Base-by-base conservation (phyloP, 2,797 vertebrate species). In the Melanogrammus aeglefinus region DNA sequence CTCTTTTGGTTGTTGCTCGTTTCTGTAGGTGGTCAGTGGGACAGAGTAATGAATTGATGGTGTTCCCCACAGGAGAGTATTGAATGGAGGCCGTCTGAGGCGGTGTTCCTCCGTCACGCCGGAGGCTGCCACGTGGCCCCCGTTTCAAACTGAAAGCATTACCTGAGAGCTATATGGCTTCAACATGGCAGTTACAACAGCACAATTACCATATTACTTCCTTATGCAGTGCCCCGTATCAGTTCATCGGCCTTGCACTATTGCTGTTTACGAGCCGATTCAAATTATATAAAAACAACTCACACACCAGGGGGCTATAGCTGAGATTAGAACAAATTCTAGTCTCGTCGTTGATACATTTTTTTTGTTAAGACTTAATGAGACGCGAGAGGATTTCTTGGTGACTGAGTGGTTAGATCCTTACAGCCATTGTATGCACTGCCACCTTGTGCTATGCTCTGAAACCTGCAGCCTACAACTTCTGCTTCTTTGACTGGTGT, bases 371-470 rank as follows among this genome's bases (percentile, higher is more conserved):
- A 74, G 44, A 44, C 10, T 12, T 33, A 39, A n/a, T 39, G n/a
- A 24, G 36, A 7, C 21, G 73, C 9, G 14, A 24, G 39, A 5
- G 63, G 69, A 76, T 73, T 70, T 74, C 78, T 81, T 76, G 79
- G 66, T 24, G 27, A 39, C 71, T 5, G 21, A 21, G 29, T 75
- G 76, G 14, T 39, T 12, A 18, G 33, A 8, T 72, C 31, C 6
- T 24, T 51, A n/a, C 57, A 83, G 73, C 1, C 44, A 12, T 85
- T 88, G 91, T 84, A 44, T 85, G 84, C 83, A 88, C 90, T 92
- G 93, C 94, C 94, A 90, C 89, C 94, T 93, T 84, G 93, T 92
- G 94, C 88, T 86, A 80, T 16, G 47, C 79, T 80, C n/a, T 78
- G 80, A 82, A 83, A 86, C 38, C 76, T 91, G 88, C 92, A 90